A percentile compares a stretch with the other conserved stretches of the same genome.
These are phyloP conservation scores for Venturia canescens DNA, from an alignment of 1,140 invertebrate species.

Conservation along the genomic window DNA sequence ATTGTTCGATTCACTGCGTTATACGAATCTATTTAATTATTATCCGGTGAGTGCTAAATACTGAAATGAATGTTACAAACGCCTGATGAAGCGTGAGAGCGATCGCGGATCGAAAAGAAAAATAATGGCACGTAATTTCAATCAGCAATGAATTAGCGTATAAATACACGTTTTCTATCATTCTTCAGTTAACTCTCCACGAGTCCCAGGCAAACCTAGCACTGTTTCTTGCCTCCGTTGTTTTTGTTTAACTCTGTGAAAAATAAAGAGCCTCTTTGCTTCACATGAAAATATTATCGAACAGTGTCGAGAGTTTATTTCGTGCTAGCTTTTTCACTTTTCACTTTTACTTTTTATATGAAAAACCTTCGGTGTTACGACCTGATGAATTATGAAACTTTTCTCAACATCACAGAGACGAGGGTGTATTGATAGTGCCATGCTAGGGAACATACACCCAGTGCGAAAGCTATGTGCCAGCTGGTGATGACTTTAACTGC, in stretches of 20 bases:
- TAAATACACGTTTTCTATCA: too few species aligned
- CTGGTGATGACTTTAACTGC: slow-evolving; percentile 38
- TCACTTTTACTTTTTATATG: not conserved
- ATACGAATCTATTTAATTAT: not conserved
- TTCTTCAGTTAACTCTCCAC: too few species aligned
- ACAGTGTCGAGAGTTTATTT: not conserved
- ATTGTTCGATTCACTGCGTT: too few species aligned
- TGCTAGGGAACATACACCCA: slow-evolving; percentile 30
- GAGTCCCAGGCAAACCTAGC: too few species aligned
- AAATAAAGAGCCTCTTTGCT: not conserved
- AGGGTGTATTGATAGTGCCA: not conserved
- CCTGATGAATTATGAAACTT: not conserved
- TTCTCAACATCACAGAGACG: slow-evolving; percentile 9
- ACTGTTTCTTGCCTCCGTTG: too few species aligned
- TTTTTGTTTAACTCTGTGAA: too few species aligned
- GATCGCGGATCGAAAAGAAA: not conserved
- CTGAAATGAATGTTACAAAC: not conserved
- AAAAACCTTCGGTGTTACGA: not conserved
- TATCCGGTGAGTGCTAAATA: not conserved
- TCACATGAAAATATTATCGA: not conserved
- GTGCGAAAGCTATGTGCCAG: slow-evolving; percentile 36
- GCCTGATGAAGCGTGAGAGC: not conserved
- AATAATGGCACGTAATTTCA: not conserved
- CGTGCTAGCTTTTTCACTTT: not conserved
- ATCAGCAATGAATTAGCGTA: not conserved